phyloP scores from a whole-genome alignment of 1,140 invertebrate species.

The Campoletis sonorensis region DNA sequence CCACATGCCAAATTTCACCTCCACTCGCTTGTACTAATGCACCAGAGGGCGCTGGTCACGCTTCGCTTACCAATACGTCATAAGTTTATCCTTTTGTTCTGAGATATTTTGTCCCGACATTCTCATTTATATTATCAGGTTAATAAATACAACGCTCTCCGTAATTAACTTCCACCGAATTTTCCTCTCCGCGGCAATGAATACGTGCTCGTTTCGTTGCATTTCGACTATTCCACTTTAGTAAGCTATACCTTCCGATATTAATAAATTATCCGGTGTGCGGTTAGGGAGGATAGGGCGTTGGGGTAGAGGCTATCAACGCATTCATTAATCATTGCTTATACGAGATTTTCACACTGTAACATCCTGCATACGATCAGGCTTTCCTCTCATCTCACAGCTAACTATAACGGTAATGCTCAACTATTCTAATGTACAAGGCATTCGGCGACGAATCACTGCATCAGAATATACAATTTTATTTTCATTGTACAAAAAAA shows the following conservation, averaged over 20 bases:
- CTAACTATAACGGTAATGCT: neutral
- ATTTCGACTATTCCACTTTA: constrained; percentile 56
- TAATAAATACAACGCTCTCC: neutral
- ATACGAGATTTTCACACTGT: constrained; percentile 42
- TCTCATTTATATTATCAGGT: neutral
- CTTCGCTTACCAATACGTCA: too few relatives aligned
- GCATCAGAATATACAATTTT: too few relatives aligned
- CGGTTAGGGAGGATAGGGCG: constrained; percentile 41
- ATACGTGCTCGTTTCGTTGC: constrained; percentile 44
- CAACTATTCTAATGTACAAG: neutral
- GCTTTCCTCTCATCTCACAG: neutral
- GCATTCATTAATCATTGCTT: constrained; percentile 68
- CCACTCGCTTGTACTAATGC: too few relatives aligned
- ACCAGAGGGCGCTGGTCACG: too few relatives aligned
- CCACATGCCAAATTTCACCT: too few relatives aligned
- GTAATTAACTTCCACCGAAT: neutral
- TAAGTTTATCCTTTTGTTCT: too few relatives aligned
- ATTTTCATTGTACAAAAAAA: too few relatives aligned
- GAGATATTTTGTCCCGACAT: neutral
- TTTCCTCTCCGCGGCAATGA: neutral
- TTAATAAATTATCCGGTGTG: constrained; percentile 70
- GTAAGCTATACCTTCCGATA: constrained; percentile 61
- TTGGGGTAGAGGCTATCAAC: constrained; percentile 60
- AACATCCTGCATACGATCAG: constrained; percentile 17
- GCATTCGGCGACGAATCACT: neutral